Evolutionary conservation across 2,113 vertebrate species (phyloP).

Genomic region (Microtus pennsylvanicus): DNA sequence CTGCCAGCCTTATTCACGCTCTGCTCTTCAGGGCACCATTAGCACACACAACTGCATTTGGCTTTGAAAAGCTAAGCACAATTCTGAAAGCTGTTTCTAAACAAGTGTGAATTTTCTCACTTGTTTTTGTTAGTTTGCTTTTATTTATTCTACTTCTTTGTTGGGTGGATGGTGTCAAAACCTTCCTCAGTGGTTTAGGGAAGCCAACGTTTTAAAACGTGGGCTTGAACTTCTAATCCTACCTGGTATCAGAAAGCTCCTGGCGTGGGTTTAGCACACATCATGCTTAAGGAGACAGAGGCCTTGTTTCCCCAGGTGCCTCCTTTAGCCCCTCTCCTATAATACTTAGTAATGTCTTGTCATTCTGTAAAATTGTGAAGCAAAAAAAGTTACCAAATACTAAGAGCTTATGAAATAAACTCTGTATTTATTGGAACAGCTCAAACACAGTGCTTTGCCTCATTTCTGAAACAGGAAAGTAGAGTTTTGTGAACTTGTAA

Average conservation of each 20-base stretch:
- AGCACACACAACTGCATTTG: neutral
- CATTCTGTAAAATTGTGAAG: slow-evolving; percentile 55
- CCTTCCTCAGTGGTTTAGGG: slow-evolving; percentile 49
- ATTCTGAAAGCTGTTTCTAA: slow-evolving; percentile 66
- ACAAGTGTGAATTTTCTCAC: slow-evolving; percentile 67
- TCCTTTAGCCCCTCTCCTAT: neutral
- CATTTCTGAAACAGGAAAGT: slow-evolving; percentile 41
- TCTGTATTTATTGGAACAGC: neutral
- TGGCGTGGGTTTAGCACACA: neutral
- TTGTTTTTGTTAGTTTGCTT: slow-evolving; percentile 24
- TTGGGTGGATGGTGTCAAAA: slow-evolving; percentile 43
- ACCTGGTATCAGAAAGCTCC: slow-evolving; percentile 21
- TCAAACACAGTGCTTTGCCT: neutral
- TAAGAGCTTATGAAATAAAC: slow-evolving; percentile 45
- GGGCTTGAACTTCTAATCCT: slow-evolving; percentile 26
- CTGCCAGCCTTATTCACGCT: slow-evolving; percentile 1
- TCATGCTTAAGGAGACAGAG: neutral
- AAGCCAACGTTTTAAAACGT: slow-evolving; percentile 24
- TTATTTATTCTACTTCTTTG: slow-evolving; percentile 34
- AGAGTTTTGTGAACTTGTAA: neutral
- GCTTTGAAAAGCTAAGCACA: slow-evolving; percentile 69
- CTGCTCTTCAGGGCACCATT: neutral
- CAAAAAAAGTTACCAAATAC: neutral
- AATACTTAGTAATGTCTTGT: slow-evolving; percentile 3
- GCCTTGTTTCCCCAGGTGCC: neutral